Percentiles rank a stretch among this genome's conserved stretches.
These are phyloP conservation scores for Suncus etruscus DNA, from an alignment of 2,113 vertebrate species.

Conservation along the genomic window DNA sequence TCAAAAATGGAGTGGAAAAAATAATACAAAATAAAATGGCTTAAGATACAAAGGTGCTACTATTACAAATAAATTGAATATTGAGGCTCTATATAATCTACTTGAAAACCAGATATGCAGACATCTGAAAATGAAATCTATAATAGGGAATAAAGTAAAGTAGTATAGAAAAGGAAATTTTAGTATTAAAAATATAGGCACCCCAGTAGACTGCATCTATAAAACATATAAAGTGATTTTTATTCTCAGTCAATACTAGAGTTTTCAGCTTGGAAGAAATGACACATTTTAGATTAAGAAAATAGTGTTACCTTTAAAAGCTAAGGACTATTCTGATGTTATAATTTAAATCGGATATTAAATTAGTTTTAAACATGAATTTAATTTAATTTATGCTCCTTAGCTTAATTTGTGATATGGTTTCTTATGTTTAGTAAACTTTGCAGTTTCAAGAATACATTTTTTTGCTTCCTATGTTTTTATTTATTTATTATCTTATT, in stretches of 20 bases:
- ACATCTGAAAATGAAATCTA: constrained; percentile 62
- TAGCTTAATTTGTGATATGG: constrained; percentile 50
- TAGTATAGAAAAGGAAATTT: constrained; percentile 23
- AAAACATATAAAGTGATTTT: constrained; percentile 38
- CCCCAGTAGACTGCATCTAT: not conserved
- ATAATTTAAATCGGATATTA: constrained; percentile 27
- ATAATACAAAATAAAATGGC: constrained; percentile 41
- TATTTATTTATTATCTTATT: too few species aligned
- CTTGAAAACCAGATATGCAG: constrained; percentile 46
- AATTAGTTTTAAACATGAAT: constrained; percentile 43
- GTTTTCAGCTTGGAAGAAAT: constrained; percentile 54
- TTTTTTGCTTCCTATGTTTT: not conserved
- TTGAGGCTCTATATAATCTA: constrained; percentile 40
- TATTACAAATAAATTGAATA: constrained; percentile 65
- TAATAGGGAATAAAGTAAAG: not conserved
- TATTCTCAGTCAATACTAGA: not conserved
- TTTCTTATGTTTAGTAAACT: constrained; percentile 44
- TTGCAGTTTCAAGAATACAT: constrained; percentile 50
- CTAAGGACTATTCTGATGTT: not conserved
- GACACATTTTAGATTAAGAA: constrained; percentile 28
- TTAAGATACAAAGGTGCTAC: constrained; percentile 51
- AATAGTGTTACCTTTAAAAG: constrained; percentile 27
- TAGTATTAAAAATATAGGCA: not conserved
- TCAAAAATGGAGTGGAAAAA: constrained; percentile 43
- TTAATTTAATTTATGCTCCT: constrained; percentile 30